phyloP scores from a whole-genome alignment of 2,888 invertebrate genomes.

The Campaea margaritaria region DNA sequence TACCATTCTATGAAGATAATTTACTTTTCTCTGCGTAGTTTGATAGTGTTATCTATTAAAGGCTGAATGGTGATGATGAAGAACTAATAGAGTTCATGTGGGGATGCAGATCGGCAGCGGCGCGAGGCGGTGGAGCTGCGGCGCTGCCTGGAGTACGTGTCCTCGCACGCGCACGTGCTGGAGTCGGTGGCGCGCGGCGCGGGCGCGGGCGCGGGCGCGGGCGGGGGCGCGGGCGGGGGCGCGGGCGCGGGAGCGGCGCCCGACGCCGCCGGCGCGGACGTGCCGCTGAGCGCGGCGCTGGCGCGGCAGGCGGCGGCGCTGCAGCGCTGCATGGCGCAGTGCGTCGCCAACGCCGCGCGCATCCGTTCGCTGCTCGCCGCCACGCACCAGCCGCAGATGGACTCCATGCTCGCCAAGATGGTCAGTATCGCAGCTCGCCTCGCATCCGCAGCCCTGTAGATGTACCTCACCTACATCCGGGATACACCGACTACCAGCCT shows the following conservation, averaged over 20 bases:
- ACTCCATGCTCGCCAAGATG: constrained; percentile 81
- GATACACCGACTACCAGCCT: no score
- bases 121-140: constrained; percentile 76
- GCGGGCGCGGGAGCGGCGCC: constrained; percentile 80
- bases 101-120: constrained; percentile 71
- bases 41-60: no score
- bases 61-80: no score
- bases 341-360: constrained; percentile 77
- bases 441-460: not conserved
- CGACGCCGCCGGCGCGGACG: constrained; percentile 54
- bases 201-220: constrained; percentile 51
- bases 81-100: not conserved
- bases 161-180: constrained; percentile 78
- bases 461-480: no score
- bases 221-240: constrained; percentile 75
- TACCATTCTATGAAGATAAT: no score
- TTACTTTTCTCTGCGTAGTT: no score
- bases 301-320: constrained; percentile 78
- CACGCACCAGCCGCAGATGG: constrained; percentile 80
- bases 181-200: constrained; percentile 75
- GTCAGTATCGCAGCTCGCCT: constrained; percentile 54
- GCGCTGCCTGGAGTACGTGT: constrained; percentile 79
- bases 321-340: constrained; percentile 82
- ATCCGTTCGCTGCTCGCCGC: constrained; percentile 75
- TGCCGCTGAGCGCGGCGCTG: constrained; percentile 73